Evolutionary conservation across 1,140 invertebrate species (phyloP), one percentile per base, ranked within the genome.

Genomic region (Drosophila punjabiensis): DNA sequence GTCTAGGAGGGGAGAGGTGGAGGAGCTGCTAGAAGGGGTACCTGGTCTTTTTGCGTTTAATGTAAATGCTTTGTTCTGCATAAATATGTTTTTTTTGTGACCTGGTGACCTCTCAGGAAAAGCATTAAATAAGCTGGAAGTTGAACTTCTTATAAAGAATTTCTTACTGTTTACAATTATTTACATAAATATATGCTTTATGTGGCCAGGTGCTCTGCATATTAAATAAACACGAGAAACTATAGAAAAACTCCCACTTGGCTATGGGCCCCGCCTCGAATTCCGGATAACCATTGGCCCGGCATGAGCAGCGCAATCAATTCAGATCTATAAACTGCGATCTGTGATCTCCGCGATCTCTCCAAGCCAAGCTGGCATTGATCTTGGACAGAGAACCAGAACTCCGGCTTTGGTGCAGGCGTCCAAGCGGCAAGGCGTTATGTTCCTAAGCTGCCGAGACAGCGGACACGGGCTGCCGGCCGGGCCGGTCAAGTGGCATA

Each of bases 1-100:
- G 97, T 99, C 79, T 98, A 95, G 65, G 20, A 61, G 43, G 37
- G 56, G 18, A 48, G 28, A 53, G 20, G 7, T 13, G 20, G 10
- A 30, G 20, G 9, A 33, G 18, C 13, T 24, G 30, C 18, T 32
- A 28, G 5, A 18, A 30, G 4, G 14, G 18, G 47, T 20, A 2
- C 10, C 41, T 41, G 53, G 39, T 63, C 24, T 63, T 32, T 60
- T 20, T 78, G n/a, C 13, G 30, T 59, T 80, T n/a, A 39, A 67
- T 64, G 43, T n/a, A 71, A 39, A 55, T 71, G 37, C 45, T n/a
- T 58, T 39, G 35, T 32, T 24, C 24, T 47, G 70, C 58, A 56
- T 48, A 41, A 28, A 55, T 33, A 28, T 55, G 35, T 41, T 48
- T 73, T 48, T 70, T 55, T 4, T 41, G 30, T 32, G 39, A 32